Evolutionary conservation across 1,140 invertebrate species (phyloP).

Genomic region (Atta colombica): DNA sequence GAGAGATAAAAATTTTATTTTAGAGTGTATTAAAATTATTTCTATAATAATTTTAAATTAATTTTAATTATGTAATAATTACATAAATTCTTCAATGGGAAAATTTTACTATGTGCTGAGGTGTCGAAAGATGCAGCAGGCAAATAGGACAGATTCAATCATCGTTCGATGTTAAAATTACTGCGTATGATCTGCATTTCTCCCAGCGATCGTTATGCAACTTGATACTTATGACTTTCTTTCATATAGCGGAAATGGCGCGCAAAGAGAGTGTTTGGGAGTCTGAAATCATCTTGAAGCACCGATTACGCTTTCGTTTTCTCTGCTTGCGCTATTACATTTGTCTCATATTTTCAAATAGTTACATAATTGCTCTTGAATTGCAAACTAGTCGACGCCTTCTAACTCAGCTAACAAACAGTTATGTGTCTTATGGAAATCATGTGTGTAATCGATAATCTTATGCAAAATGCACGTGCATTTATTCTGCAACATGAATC

Average conservation of each 20-base stretch:
- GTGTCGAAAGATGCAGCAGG: background rate
- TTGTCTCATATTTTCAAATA: slow-evolving; percentile 2
- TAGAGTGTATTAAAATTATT: background rate
- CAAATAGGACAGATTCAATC: background rate
- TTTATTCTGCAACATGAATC: background rate
- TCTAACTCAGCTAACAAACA: background rate
- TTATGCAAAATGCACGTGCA: slow-evolving; percentile 5
- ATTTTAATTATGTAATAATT: background rate
- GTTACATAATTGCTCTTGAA: slow-evolving; percentile 25
- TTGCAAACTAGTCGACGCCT: background rate
- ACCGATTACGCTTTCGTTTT: slow-evolving; percentile 35
- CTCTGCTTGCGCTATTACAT: slow-evolving; percentile 17
- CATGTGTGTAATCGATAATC: background rate
- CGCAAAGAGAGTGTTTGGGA: slow-evolving; percentile 25
- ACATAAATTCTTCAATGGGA: background rate
- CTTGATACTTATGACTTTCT: slow-evolving; percentile 41
- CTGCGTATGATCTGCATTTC: slow-evolving; percentile 32
- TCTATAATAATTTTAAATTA: background rate
- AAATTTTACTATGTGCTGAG: background rate
- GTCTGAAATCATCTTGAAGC: slow-evolving; percentile 29
- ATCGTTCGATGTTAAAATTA: background rate
- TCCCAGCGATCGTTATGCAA: slow-evolving; percentile 17
- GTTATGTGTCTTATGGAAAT: background rate
- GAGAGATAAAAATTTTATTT: background rate
- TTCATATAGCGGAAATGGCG: slow-evolving; percentile 12